Percentiles rank a stretch among this genome's conserved stretches.
Evolutionary conservation across 53 echinoderm and acorn worm genomes (phyloP).

Genomic region (Stichopus horrens): DNA sequence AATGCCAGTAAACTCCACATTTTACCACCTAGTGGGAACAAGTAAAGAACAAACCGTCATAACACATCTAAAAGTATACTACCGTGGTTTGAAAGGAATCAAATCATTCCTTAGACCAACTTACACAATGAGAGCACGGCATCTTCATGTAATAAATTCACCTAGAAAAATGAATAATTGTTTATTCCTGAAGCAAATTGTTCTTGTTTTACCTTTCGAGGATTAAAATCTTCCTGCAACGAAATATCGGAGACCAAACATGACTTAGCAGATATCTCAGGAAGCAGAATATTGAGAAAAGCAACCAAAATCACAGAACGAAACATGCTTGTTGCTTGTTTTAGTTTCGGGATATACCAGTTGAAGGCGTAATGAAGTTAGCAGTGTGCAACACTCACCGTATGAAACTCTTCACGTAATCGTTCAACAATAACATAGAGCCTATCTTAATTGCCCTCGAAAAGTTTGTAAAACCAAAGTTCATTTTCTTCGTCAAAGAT

Average conservation of each 20-base stretch:
- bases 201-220: constrained; percentile 1
- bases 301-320: neutral
- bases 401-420: neutral
- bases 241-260: constrained; percentile 30
- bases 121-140: too few species aligned
- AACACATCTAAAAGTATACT: too few species aligned
- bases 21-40: too few species aligned
- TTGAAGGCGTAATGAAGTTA: neutral
- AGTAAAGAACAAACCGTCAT: too few species aligned
- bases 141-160: too few species aligned
- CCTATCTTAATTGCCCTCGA: neutral
- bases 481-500: constrained; percentile 17
- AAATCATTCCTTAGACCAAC: too few species aligned
- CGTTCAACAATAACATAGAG: neutral
- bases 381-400: too few species aligned
- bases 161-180: too few species aligned
- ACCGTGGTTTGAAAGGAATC: too few species aligned
- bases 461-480: constrained; percentile 24
- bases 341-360: neutral
- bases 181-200: too few species aligned
- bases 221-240: constrained; percentile 22
- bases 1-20: too few species aligned
- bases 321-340: neutral
- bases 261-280: neutral
- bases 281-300: neutral